These are phyloP conservation scores for Palythoa caribaeorum DNA, from an alignment of 92 coral and sea anemone genomes.

Conservation along the genomic window DNA sequence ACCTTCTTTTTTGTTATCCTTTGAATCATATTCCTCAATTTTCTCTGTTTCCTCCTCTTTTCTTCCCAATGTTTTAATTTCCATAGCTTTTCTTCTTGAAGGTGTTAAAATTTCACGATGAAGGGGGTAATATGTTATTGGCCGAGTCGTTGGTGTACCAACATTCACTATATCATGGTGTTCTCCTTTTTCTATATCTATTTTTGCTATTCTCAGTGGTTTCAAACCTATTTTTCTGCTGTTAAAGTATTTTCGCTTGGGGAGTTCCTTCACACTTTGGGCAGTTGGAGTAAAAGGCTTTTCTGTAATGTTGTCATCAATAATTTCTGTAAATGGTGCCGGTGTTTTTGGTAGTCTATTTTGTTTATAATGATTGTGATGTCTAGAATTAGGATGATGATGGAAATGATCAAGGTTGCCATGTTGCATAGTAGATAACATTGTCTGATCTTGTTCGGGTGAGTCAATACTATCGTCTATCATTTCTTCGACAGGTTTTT, in stretches of 20 bases:
- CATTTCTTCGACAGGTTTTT: conserved; percentile 16
- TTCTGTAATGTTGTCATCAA: conserved; percentile 25
- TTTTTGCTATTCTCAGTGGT: background rate
- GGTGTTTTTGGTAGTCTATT: background rate
- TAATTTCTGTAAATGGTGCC: conserved; percentile 22
- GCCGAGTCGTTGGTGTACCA: background rate
- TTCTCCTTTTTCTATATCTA: background rate
- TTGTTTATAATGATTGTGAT: background rate
- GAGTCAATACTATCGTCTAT: conserved; percentile 28
- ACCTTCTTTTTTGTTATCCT: background rate
- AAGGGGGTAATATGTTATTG: background rate
- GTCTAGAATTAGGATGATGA: background rate
- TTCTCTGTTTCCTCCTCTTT: background rate
- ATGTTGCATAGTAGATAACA: background rate
- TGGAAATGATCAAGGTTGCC: background rate
- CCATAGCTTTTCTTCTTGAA: background rate
- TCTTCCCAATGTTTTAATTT: too few relatives aligned
- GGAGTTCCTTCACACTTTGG: background rate
- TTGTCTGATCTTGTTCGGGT: background rate
- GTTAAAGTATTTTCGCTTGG: background rate
- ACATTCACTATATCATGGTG: background rate
- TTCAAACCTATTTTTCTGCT: background rate
- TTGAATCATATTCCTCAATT: background rate
- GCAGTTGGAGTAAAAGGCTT: conserved; percentile 25
- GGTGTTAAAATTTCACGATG: background rate